These are phyloP conservation scores for Lordiphosa collinella DNA, from an alignment of 1,140 invertebrate species.

Conservation along the genomic window DNA sequence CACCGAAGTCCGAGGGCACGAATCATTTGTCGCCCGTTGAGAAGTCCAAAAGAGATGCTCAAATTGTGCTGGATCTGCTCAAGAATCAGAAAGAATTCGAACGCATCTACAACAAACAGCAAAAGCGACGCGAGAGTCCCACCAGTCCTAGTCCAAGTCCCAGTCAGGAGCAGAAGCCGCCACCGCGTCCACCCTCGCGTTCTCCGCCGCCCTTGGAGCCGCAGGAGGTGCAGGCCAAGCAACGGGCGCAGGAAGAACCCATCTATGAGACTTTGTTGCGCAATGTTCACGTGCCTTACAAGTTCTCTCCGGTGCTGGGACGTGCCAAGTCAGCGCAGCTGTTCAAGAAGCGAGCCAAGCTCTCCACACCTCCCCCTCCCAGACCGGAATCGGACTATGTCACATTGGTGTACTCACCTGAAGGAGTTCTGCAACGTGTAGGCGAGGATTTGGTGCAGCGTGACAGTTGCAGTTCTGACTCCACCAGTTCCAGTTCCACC, in stretches of 20 bases:
- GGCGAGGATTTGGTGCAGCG: conserved; percentile 60
- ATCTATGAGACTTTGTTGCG: conserved; percentile 74
- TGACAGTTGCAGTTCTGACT: conserved; percentile 54
- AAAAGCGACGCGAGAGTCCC: conserved; percentile 79
- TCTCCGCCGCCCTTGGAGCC: conserved; percentile 56
- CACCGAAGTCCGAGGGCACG: conserved; percentile 40
- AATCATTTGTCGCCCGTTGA: conserved; percentile 30
- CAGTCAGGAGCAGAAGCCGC: conserved; percentile 12
- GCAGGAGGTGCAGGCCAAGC: conserved; percentile 28
- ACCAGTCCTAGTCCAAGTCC: conserved; percentile 27
- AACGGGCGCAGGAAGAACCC: conserved; percentile 48
- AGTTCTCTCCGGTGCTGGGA: conserved; percentile 70
- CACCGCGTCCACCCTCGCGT: conserved; percentile 2
- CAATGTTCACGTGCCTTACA: conserved; percentile 79
- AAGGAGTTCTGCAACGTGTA: conserved; percentile 59
- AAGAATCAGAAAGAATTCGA: conserved; percentile 92
- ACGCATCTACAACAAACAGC: conserved; percentile 86
- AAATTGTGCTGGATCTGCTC: conserved; percentile 89
- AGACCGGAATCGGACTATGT: conserved; percentile 79
- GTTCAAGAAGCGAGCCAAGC: conserved; percentile 49
- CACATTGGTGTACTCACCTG: conserved; percentile 68
- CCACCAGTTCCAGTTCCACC: conserved; percentile 44
- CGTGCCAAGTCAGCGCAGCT: conserved; percentile 65
- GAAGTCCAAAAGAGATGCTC: conserved; percentile 66
- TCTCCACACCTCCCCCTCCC: conserved; percentile 9